These are phyloP conservation scores for Bursaphelenchus okinawaensis DNA, from an alignment of 2,888 invertebrate species.

Conservation along the genomic window DNA sequence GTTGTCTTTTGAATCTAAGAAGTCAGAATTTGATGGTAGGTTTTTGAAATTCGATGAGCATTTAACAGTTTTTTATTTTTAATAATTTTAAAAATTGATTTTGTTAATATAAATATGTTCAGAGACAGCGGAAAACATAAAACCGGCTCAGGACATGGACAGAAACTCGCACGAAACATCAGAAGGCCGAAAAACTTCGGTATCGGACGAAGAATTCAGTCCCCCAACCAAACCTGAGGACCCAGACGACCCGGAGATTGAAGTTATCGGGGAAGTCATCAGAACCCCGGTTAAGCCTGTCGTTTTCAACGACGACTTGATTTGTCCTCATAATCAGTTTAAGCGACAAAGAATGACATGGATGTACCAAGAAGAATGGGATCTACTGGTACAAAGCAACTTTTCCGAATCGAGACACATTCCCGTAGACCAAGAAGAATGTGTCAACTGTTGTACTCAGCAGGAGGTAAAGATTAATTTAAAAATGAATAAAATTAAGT, in stretches of 20 bases:
- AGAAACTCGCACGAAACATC: too few relatives aligned
- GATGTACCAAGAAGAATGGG: slow-evolving; percentile 40
- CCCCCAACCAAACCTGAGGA: neutral
- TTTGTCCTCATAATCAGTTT: slow-evolving; percentile 21
- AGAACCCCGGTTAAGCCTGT: slow-evolving; percentile 6
- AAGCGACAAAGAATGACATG: slow-evolving; percentile 15
- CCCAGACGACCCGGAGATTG: slow-evolving; percentile 1
- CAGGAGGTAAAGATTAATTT: slow-evolving; percentile 11
- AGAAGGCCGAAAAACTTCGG: too few relatives aligned
- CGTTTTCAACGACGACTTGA: slow-evolving; percentile 25
- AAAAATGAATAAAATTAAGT: neutral
- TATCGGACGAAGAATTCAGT: neutral
- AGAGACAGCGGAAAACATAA: too few relatives aligned
- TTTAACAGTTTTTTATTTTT: too few relatives aligned
- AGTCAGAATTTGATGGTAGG: too few relatives aligned
- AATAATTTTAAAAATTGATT: too few relatives aligned
- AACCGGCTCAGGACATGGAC: neutral
- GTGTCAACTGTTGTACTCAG: slow-evolving; percentile 22
- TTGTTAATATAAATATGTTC: too few relatives aligned
- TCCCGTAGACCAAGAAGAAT: slow-evolving; percentile 16
- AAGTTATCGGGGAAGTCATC: slow-evolving; percentile 14
- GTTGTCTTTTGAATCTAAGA: too few relatives aligned
- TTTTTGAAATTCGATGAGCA: too few relatives aligned
- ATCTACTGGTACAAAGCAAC: slow-evolving; percentile 20
- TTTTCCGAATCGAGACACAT: slow-evolving; percentile 23